Evolutionary conservation across 2,113 vertebrate species (phyloP), one percentile per base, ranked within the genome.

Genomic region (Eubucco bourcierii): DNA sequence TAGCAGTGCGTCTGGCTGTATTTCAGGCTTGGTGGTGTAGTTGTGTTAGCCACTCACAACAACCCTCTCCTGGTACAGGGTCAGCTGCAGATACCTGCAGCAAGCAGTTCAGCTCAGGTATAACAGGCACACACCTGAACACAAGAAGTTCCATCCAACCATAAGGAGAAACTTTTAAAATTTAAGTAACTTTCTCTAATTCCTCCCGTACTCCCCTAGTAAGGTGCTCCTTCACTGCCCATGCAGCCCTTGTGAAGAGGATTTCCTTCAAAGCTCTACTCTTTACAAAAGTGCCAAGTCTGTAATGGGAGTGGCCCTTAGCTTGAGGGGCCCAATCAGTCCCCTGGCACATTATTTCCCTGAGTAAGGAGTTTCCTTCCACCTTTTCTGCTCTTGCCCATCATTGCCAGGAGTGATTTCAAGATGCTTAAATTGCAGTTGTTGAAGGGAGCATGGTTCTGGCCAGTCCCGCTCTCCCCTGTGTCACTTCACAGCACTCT

Each of bases 261-360:
- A 5, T 66, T 89, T 68, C 33, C 14, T 67, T 63, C 1, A 1
- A 27, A 21, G 39, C 9, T 72, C 19, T 0, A 0, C n/a, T 63
- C 16, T 85, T 86, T 50, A 37, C 52, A 63, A 52, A 93, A 89
- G 14, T 33, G 74, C 21, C 1, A 7, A 66, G 27, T 20, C 25
- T 3, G 2, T 76, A 47, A 23, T 7, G 7, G 6, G 9, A 12
- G 15, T 65, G 12, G 31, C 33, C 24, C 7, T 15, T 28, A 31
- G 6, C 20, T 15, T 75, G 50, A 84, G 29, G 4, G 17, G 8
- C 10, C 17, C 52, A 3, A 1, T 9, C 1, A 0, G 34, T 60
- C 27, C 47, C 24, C 58, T 34, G 34, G 11, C 29, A 37, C 23
- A 41, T 74, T 6, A 1, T 5, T 47, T 61, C 16, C 16, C 14